Evolutionary conservation across 2,888 invertebrate genomes (phyloP).

Genomic region (Pecten maximus): DNA sequence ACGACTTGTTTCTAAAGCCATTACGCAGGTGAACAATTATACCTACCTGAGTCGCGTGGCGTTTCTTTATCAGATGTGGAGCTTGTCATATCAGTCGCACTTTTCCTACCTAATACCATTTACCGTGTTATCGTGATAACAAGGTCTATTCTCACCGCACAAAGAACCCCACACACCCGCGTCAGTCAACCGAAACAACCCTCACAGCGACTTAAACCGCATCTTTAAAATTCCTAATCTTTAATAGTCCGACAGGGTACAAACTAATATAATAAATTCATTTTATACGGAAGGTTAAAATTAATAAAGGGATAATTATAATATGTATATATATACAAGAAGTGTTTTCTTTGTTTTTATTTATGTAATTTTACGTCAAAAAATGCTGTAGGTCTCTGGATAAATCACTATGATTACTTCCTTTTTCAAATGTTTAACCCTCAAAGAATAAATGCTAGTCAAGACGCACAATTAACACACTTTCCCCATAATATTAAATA

Average conservation of each 20-base stretch:
- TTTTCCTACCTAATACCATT: neutral
- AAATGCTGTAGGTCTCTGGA: too few species aligned
- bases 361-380: too few species aligned
- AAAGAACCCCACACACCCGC: neutral
- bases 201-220: neutral
- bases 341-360: too few species aligned
- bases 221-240: neutral
- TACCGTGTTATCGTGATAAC: neutral
- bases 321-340: too few species aligned
- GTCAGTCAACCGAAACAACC: neutral
- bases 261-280: neutral
- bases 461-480: too few species aligned
- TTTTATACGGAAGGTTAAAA: neutral
- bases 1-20: neutral
- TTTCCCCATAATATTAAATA: too few species aligned
- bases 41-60: constrained; percentile 30
- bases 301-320: too few species aligned
- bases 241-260: neutral
- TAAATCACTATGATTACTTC: too few species aligned
- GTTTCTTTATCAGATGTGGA: neutral
- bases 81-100: constrained; percentile 28
- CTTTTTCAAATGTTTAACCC: too few species aligned
- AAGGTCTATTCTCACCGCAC: neutral
- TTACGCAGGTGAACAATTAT: constrained; percentile 35
- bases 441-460: too few species aligned